Percentiles rank a stretch among this genome's conserved stretches.
These are phyloP conservation scores for Barnardius zonarius DNA, from an alignment of 2,113 vertebrate species.

Conservation along the genomic window DNA sequence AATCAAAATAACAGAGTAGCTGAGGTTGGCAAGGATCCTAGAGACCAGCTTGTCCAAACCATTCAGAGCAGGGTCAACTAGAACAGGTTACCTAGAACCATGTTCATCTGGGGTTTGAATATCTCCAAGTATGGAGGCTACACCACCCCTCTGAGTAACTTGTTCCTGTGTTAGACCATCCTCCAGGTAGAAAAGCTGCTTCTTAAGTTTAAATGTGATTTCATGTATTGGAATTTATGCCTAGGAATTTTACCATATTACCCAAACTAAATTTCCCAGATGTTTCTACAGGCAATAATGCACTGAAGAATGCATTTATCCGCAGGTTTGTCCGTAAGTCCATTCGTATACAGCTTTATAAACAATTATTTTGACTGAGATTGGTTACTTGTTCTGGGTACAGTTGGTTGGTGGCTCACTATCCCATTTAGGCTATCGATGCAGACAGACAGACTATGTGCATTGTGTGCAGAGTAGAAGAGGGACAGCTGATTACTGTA, in stretches of 20 bases:
- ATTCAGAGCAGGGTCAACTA: not conserved
- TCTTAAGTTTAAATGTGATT: not conserved
- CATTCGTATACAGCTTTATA: not conserved
- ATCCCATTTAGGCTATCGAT: not conserved
- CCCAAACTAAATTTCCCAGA: not conserved
- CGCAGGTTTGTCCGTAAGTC: not conserved
- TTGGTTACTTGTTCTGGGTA: not conserved
- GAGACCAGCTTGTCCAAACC: not conserved
- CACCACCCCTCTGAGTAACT: not conserved
- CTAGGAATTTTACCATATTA: not conserved
- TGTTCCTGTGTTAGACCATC: not conserved
- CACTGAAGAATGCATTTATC: not conserved
- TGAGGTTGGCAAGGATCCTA: not conserved
- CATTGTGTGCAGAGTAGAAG: not conserved
- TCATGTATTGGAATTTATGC: not conserved
- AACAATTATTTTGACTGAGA: not conserved
- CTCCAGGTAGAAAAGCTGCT: not conserved
- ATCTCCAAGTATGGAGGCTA: not conserved
- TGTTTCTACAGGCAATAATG: not conserved
- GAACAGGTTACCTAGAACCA: not conserved
- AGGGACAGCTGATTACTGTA: not conserved
- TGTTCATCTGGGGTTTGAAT: not conserved
- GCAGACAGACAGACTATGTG: not conserved
- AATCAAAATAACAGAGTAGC: not conserved
- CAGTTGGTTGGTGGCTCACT: not conserved